Evolutionary conservation across 2,888 invertebrate species (phyloP).

Genomic region (Neoaliturus tenellus): DNA sequence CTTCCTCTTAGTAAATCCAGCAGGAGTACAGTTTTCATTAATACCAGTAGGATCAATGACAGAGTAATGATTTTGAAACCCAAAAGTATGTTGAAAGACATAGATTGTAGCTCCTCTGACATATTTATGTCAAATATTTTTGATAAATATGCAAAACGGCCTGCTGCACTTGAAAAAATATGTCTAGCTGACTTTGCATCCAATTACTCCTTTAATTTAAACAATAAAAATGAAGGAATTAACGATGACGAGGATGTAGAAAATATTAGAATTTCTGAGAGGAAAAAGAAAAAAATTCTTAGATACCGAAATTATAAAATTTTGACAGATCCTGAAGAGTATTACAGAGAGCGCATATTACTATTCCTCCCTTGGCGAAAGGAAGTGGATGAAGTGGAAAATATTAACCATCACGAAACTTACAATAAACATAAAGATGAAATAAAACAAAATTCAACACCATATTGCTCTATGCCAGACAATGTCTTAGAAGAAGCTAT

Average conservation of each 20-base stretch:
- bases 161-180: background rate
- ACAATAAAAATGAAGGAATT: slow-evolving; percentile 1
- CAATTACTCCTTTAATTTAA: background rate
- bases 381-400: slow-evolving; percentile 55
- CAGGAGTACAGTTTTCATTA: background rate
- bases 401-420: background rate
- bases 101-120: background rate
- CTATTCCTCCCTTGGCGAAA: slow-evolving; percentile 34
- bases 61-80: slow-evolving; percentile 4
- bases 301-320: background rate
- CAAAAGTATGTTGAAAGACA: background rate
- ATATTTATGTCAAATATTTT: slow-evolving; percentile 3
- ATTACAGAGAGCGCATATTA: slow-evolving; percentile 17
- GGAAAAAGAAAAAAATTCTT: slow-evolving; percentile 21
- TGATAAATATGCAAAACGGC: slow-evolving; percentile 17
- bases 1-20: slow-evolving; percentile 1
- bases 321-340: background rate
- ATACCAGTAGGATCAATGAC: slow-evolving; percentile 7
- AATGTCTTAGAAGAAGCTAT: background rate
- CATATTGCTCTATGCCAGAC: background rate
- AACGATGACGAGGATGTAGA: slow-evolving; percentile 18
- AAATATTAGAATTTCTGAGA: background rate
- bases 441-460: background rate
- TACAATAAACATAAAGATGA: slow-evolving; percentile 1
- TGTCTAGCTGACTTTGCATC: slow-evolving; percentile 35